Conservation (phyloP, 2,113 vertebrate species). For the Diphyllodes magnificus region DNA sequence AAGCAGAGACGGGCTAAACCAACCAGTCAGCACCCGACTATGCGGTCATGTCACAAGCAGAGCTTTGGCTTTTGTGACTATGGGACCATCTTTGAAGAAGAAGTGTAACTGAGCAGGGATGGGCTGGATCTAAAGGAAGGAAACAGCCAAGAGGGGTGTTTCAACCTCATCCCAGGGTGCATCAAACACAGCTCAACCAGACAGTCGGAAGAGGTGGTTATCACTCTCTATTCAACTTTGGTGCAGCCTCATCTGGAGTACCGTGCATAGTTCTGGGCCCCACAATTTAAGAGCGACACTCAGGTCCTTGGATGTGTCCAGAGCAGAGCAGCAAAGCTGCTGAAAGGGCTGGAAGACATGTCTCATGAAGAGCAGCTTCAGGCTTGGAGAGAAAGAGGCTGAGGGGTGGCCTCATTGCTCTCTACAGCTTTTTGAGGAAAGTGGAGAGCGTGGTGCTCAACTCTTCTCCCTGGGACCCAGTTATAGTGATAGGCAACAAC, state of each 20-base stretch:
- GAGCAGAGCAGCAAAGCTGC: background rate
- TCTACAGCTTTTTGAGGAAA: background rate
- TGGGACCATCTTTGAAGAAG: background rate
- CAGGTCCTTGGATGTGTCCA: background rate
- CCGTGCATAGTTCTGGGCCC: rapidly evolving
- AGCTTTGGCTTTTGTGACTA: background rate
- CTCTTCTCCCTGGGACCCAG: background rate
- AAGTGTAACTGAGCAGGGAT: background rate
- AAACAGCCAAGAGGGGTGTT: background rate
- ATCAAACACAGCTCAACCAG: background rate
- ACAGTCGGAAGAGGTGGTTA: background rate
- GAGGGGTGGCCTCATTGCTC: background rate
- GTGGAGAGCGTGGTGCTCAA: background rate
- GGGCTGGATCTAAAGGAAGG: background rate
- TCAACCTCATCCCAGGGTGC: background rate
- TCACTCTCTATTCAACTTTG: background rate
- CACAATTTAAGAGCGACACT: background rate
- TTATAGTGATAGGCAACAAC: background rate
- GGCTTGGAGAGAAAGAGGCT: background rate
- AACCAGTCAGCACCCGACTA: background rate
- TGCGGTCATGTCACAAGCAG: rapidly evolving
- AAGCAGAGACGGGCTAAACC: background rate
- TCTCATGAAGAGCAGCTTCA: background rate
- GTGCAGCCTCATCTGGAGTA: background rate
- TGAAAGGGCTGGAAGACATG: background rate